Percentiles rank a stretch among this genome's conserved stretches.
phyloP scores from a whole-genome alignment of 2,113 vertebrate species.

The Petroica traversi region DNA sequence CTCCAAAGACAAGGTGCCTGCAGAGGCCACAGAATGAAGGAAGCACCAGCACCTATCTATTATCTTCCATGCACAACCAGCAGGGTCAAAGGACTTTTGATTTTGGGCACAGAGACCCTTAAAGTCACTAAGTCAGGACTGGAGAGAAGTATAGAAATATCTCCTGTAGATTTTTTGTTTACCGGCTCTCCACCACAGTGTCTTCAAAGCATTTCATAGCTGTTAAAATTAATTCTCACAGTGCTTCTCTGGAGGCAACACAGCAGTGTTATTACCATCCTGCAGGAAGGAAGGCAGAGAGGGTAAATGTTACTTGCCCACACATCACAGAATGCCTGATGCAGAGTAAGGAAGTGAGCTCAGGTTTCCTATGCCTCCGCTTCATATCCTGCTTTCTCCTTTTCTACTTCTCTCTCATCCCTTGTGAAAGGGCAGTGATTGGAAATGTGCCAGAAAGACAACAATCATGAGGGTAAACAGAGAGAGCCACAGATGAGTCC shows the following conservation, averaged over 20 bases:
- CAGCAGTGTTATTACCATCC: not conserved
- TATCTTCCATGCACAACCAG: accelerated
- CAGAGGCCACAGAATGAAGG: not conserved
- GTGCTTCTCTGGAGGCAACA: not conserved
- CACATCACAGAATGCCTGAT: not conserved
- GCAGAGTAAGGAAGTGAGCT: not conserved
- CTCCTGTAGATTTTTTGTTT: not conserved
- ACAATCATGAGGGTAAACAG: not conserved
- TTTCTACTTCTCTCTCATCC: not conserved
- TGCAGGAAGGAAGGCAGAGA: not conserved
- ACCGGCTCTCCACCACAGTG: not conserved
- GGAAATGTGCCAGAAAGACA: not conserved
- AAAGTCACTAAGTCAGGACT: not conserved
- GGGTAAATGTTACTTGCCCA: not conserved
- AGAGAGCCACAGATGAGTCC: not conserved
- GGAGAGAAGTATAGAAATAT: not conserved
- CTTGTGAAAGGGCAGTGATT: not conserved
- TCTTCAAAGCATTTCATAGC: not conserved
- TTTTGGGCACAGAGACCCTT: not conserved
- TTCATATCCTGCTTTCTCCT: not conserved
- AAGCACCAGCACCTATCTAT: not conserved
- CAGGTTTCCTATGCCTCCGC: not conserved
- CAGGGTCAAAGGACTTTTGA: not conserved
- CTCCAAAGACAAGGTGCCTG: not conserved
- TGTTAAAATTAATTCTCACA: not conserved